Percentiles rank a stretch among this genome's conserved stretches.
Conservation (phyloP, 2,113 vertebrate genomes). For the Actinemys pallida region DNA sequence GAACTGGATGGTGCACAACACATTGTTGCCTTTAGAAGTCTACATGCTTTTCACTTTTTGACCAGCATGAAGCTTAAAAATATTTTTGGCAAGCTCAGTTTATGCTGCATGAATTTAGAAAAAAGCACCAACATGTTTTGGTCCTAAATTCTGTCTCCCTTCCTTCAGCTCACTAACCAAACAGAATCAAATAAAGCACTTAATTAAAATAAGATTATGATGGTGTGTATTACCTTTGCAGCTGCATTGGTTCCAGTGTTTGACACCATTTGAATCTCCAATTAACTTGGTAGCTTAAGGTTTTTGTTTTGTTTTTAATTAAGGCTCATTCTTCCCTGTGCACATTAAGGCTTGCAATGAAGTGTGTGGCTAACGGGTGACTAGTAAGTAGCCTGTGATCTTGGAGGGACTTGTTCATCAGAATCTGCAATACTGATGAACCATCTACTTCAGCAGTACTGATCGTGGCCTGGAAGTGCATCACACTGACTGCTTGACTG, state of each 20-base stretch:
- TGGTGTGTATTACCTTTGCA: constrained; percentile 14
- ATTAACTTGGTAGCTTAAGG: background rate
- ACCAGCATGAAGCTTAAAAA: background rate
- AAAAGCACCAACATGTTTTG: background rate
- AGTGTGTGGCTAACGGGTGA: constrained; percentile 1
- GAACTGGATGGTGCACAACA: background rate
- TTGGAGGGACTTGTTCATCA: constrained; percentile 39
- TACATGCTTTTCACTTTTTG: background rate
- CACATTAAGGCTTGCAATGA: constrained; percentile 28
- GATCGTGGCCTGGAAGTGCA: constrained; percentile 17
- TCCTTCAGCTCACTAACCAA: constrained; percentile 3
- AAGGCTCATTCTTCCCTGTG: background rate
- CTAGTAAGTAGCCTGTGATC: background rate
- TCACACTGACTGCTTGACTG: constrained; percentile 44
- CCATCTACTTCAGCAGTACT: constrained; percentile 33
- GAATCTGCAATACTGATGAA: constrained; percentile 50
- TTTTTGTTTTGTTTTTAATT: constrained; percentile 26
- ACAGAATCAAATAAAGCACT: constrained; percentile 25
- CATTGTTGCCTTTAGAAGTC: background rate
- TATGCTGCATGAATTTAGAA: constrained; percentile 3
- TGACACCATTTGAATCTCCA: constrained; percentile 27
- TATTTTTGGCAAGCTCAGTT: constrained; percentile 4
- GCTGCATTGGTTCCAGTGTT: constrained; percentile 12
- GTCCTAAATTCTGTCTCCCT: background rate
- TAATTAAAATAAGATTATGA: constrained; percentile 26